These are phyloP conservation scores for Probosciger aterrimus DNA, from an alignment of 2,113 vertebrate species.

Conservation along the genomic window DNA sequence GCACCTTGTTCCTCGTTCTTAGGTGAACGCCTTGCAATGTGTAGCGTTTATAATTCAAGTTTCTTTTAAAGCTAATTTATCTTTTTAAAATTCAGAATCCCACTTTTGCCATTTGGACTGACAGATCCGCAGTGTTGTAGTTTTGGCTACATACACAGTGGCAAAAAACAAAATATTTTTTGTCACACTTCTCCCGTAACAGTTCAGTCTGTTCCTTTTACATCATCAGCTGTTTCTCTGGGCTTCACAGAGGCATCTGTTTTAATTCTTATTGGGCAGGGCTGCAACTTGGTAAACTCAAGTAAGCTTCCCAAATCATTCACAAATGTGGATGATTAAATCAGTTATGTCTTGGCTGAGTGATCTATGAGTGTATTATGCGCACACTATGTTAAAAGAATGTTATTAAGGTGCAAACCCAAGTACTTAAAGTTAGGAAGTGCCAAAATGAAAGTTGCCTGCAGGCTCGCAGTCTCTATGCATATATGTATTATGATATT, in stretches of 20 bases:
- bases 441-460: conserved; percentile 24
- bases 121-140: conserved; percentile 52
- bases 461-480: not conserved
- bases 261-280: conserved; percentile 37
- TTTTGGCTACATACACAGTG: conserved; percentile 56
- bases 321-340: conserved; percentile 33
- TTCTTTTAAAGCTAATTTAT: not conserved
- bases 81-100: not conserved
- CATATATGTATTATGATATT: not conserved
- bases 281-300: not conserved
- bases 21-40: not conserved
- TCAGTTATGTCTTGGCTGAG: conserved; percentile 41
- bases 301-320: conserved; percentile 31
- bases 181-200: conserved; percentile 44
- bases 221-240: conserved; percentile 29
- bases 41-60: not conserved
- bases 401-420: conserved; percentile 34
- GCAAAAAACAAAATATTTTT: conserved; percentile 64
- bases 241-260: conserved; percentile 27
- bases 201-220: conserved; percentile 59
- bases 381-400: not conserved
- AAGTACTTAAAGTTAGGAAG: conserved; percentile 20
- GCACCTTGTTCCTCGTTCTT: not conserved
- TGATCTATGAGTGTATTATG: not conserved
- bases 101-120: conserved; percentile 35